Evolutionary conservation across 1,140 invertebrate species (phyloP), one percentile per base, ranked within the genome.

Genomic region (Cyclargus thomasi): DNA sequence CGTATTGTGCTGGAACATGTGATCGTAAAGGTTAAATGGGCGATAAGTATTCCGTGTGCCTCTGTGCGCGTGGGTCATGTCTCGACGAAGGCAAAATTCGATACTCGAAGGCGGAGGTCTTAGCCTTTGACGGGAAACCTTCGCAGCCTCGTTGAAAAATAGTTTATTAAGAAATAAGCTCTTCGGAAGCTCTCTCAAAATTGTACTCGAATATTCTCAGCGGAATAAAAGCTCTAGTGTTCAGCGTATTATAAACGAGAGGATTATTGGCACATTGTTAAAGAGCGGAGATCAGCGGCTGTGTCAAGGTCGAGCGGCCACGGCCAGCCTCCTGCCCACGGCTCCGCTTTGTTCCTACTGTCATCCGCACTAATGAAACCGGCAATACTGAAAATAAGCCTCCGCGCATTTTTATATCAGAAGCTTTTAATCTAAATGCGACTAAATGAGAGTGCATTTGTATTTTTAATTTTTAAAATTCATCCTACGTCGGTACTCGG

Each of bases 271-370:
- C 78, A 72, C 69, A 62, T 76, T 73, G 67, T 66, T 71, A 73
- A 75, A 67, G 67, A 74, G 78, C 75, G 70, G 74, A 68, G 70
- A 69, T 77, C 70, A 75, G 64, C 66, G 55, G 62, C 65, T 67
- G 72, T 77, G 81, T 83, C 82, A 85, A 84, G 83, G 82, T 75
- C 82, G 76, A 59, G 76, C 74, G 79, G 72, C 79, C 76, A 72
- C 76, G 75, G 75, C 76, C 74, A 71, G 39, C 39, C 39, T 47
- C 39, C 39, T 47, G 39, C 39, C 39, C 39, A 47, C 39, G 39
- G 39, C 39, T 47, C 14, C 10, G 39, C 39, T 47, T 47, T 47
- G 39, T 47, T 47, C 39, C 39, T 47, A 47, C 39, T 65, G 64
- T 71, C 74, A 67, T 70, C 72, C 72, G 14, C 39, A 47, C 10